Evolutionary conservation across 2,888 invertebrate genomes (phyloP).

Genomic region (Folsomia candida): DNA sequence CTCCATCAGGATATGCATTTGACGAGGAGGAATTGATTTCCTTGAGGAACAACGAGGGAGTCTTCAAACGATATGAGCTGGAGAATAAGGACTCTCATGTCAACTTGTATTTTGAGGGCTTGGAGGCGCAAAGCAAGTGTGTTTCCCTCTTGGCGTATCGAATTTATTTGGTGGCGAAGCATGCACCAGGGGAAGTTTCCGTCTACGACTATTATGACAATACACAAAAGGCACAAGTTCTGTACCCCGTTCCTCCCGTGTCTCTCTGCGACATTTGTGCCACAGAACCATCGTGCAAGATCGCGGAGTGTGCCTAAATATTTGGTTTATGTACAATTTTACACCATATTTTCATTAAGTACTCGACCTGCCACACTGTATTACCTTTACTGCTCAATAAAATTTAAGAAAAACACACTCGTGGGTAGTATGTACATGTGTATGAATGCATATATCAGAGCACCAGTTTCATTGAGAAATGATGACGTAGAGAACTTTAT

Average conservation of each 20-base stretch:
- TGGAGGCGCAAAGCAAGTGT: conserved; percentile 66
- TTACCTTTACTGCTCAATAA: no score
- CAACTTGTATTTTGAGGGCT: conserved; percentile 65
- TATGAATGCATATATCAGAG: no score
- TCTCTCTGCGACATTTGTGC: conserved; percentile 81
- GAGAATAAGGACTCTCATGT: conserved; percentile 66
- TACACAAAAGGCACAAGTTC: conserved; percentile 69
- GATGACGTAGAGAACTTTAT: background rate
- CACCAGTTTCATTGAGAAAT: background rate
- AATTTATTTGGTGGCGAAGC: conserved; percentile 77
- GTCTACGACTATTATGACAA: conserved; percentile 90
- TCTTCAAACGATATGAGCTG: conserved; percentile 67
- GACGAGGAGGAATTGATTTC: conserved; percentile 59
- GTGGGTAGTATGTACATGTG: no score
- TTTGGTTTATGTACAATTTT: no score
- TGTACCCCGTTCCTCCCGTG: conserved; percentile 69
- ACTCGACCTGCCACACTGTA: no score
- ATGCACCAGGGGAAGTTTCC: conserved; percentile 78
- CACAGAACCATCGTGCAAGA: conserved; percentile 55
- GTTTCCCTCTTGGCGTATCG: conserved; percentile 78
- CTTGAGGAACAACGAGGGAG: conserved; percentile 53
- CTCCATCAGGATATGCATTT: conserved; percentile 87
- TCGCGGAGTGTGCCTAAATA: conserved; percentile 25
- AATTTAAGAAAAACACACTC: no score
- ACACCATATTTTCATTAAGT: no score